Percentiles rank a stretch among this genome's conserved stretches.
Conservation (phyloP, 1,140 invertebrate species). For the Conus betulinus region DNA sequence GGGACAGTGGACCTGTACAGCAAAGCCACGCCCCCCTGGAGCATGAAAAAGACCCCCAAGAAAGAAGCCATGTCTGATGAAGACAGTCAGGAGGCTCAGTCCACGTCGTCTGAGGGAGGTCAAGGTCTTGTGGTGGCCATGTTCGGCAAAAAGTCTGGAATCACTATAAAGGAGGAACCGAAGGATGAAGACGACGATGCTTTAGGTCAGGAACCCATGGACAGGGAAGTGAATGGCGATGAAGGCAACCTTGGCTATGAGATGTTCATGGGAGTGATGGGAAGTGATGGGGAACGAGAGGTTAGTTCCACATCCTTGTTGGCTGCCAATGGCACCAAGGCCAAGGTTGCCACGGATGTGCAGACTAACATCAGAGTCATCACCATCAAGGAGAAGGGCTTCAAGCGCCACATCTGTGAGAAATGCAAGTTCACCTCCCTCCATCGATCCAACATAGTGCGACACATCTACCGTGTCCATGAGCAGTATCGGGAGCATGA, state of each 20-base stretch:
- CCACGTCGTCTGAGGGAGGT: not conserved
- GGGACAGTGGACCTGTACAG: not conserved
- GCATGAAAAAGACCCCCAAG: slow-evolving; percentile 25
- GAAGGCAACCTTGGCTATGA: slow-evolving; percentile 14
- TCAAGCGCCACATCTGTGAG: slow-evolving; percentile 51
- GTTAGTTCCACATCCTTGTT: not conserved
- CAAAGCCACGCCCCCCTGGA: slow-evolving; percentile 10
- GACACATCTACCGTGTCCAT: slow-evolving; percentile 52
- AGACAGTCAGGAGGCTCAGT: not conserved
- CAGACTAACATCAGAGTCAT: slow-evolving; percentile 51
- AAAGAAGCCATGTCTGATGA: slow-evolving; percentile 32
- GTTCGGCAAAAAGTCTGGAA: slow-evolving; percentile 10
- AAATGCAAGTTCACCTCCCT: slow-evolving; percentile 53
- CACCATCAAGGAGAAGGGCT: slow-evolving; percentile 38
- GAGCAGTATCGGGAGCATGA: slow-evolving; percentile 51
- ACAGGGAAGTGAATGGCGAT: not conserved
- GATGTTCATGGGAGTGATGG: not conserved
- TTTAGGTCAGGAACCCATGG: not conserved
- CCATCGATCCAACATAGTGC: slow-evolving; percentile 50
- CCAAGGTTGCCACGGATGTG: slow-evolving; percentile 46
- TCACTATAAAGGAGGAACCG: slow-evolving; percentile 28
- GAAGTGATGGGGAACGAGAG: not conserved
- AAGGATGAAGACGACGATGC: slow-evolving; percentile 30
- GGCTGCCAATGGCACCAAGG: slow-evolving; percentile 18
- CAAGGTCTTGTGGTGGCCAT: slow-evolving; percentile 27